Evolutionary conservation across 2,113 vertebrate genomes (phyloP).

Genomic region (Piaya cayana): DNA sequence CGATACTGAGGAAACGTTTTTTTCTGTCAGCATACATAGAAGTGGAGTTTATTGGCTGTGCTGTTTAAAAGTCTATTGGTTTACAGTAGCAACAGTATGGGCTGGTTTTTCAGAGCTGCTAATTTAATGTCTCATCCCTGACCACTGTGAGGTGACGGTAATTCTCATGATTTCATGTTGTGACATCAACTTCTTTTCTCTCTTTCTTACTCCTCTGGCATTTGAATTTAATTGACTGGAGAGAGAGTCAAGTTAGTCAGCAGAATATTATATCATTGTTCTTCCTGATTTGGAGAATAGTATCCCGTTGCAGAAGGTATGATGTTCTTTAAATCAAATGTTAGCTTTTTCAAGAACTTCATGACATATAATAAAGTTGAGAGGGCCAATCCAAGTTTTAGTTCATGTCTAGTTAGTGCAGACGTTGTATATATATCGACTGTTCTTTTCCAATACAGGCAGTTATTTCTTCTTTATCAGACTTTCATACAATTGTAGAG

Average conservation of each 20-base stretch:
- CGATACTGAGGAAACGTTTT: not conserved
- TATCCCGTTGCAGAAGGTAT: not conserved
- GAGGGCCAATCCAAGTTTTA: not conserved
- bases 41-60: not conserved
- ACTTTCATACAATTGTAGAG: not conserved
- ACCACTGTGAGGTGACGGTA: not conserved
- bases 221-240: not conserved
- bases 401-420: not conserved
- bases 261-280: not conserved
- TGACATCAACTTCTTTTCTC: not conserved
- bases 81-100: not conserved
- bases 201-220: not conserved
- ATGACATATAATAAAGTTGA: not conserved
- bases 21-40: not conserved
- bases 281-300: not conserved
- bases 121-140: not conserved
- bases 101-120: not conserved
- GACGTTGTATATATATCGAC: rapidly evolving
- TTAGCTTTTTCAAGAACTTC: not conserved
- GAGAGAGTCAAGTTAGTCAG: not conserved
- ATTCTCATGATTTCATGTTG: not conserved
- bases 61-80: not conserved
- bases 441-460: not conserved
- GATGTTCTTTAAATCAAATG: not conserved
- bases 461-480: not conserved